Evolutionary conservation across 2,113 vertebrate genomes (phyloP).

Genomic region (Puffinus mauretanicus): DNA sequence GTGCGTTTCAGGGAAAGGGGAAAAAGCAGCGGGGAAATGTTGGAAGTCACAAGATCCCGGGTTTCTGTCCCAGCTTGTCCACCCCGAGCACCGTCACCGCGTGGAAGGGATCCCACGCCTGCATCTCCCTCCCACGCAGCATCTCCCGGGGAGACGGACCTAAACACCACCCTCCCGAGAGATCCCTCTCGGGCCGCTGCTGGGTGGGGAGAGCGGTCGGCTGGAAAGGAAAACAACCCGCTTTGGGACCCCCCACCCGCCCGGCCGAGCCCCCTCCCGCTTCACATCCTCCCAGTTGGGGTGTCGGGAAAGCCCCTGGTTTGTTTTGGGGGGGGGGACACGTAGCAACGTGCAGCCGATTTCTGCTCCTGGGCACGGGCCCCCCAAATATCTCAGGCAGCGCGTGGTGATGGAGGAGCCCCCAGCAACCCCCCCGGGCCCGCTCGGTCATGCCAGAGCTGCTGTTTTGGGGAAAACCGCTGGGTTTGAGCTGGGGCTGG

Average conservation of each 20-base stretch:
- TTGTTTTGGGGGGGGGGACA: rapidly evolving
- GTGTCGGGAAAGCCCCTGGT: background rate
- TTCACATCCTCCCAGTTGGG: rapidly evolving
- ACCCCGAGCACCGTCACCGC: rapidly evolving
- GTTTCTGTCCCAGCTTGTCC: background rate
- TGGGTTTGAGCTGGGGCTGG: background rate
- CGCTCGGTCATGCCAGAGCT: rapidly evolving
- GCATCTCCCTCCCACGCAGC: background rate
- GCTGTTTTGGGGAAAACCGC: background rate
- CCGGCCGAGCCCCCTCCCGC: rapidly evolving
- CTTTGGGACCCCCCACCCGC: background rate
- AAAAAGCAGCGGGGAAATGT: background rate
- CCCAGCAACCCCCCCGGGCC: rapidly evolving
- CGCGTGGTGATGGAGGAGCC: background rate
- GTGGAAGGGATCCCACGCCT: background rate
- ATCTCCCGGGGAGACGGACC: background rate
- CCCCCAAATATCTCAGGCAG: background rate
- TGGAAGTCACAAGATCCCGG: background rate
- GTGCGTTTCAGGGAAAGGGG: background rate
- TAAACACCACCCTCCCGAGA: background rate
- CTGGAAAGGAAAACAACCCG: background rate
- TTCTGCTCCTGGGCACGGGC: background rate
- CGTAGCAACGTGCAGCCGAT: rapidly evolving
- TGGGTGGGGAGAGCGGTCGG: no score
- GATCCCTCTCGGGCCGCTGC: background rate